phyloP scores from a whole-genome alignment of 2,888 invertebrate species.

The Gymnoscelis rufifasciata region DNA sequence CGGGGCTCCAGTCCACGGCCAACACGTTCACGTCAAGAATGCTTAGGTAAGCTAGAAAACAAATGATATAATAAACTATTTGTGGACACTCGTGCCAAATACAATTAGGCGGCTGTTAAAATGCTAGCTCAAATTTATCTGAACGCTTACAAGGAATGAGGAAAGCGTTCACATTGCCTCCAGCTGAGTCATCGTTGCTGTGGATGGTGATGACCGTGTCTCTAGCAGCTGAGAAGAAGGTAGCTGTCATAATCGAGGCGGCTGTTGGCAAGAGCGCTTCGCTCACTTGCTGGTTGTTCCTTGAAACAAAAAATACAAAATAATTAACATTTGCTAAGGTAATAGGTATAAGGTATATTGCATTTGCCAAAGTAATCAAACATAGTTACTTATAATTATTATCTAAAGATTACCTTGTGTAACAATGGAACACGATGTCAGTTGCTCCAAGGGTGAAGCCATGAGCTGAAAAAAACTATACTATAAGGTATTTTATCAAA shows the following conservation, averaged over 20 bases:
- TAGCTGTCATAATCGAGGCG: constrained; percentile 42
- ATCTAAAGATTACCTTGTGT: constrained; percentile 43
- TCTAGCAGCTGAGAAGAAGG: constrained; percentile 34
- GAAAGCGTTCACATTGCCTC: constrained; percentile 63
- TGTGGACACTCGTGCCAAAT: too few relatives aligned
- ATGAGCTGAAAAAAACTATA: constrained; percentile 44
- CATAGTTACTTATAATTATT: too few relatives aligned
- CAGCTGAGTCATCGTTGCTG: constrained; percentile 40
- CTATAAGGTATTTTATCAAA: too few relatives aligned
- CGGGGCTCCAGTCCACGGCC: constrained; percentile 65
- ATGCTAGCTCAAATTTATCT: too few relatives aligned
- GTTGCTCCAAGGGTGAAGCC: constrained; percentile 38
- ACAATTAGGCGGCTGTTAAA: too few relatives aligned
- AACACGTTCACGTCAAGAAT: constrained; percentile 58
- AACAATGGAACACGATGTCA: constrained; percentile 59
- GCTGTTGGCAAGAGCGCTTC: constrained; percentile 42
- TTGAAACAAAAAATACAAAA: constrained; percentile 29
- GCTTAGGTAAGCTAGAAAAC: constrained; percentile 48
- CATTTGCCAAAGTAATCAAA: too few relatives aligned
- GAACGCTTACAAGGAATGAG: constrained; percentile 49
- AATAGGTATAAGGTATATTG: too few relatives aligned
- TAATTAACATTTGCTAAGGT: too few relatives aligned
- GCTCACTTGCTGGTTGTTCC: constrained; percentile 44
- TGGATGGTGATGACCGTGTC: constrained; percentile 58
- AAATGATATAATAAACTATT: too few relatives aligned